Percentiles rank a stretch among this genome's conserved stretches.
Conservation (phyloP, 37 sponge, comb jelly and placozoan species). For the Cladorhizidae sp. region DNA sequence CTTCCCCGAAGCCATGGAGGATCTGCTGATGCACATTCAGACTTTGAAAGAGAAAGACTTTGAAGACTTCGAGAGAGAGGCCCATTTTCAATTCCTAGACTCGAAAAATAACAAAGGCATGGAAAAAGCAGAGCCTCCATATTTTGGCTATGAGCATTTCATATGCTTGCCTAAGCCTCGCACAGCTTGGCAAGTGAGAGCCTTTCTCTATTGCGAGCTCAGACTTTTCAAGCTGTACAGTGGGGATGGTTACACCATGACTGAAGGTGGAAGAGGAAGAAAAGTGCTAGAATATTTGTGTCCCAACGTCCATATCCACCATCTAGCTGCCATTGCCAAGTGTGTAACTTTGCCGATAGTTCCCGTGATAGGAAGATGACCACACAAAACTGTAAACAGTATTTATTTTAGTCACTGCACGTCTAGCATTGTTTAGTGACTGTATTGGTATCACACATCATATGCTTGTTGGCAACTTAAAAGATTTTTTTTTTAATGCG, state of each 20-base stretch:
- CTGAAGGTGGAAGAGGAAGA: not conserved
- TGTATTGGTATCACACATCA: too few relatives aligned
- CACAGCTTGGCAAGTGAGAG: constrained; percentile 63
- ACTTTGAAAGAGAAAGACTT: not conserved
- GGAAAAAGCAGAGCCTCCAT: constrained; percentile 14
- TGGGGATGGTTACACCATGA: constrained; percentile 63
- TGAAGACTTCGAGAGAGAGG: constrained; percentile 46
- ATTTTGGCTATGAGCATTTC: constrained; percentile 48
- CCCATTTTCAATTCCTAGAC: constrained; percentile 51
- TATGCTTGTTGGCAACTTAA: too few relatives aligned
- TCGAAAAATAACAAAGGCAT: constrained; percentile 11
- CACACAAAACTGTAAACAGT: too few relatives aligned
- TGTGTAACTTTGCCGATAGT: constrained; percentile 2
- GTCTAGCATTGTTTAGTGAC: too few relatives aligned
- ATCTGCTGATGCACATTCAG: constrained; percentile 10
- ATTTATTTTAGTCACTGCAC: too few relatives aligned
- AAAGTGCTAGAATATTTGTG: constrained; percentile 24
- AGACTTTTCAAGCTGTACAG: constrained; percentile 57
- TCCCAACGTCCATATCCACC: constrained; percentile 10
- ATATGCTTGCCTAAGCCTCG: constrained; percentile 31
- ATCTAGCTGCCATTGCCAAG: constrained; percentile 19
- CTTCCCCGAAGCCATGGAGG: constrained; percentile 42
- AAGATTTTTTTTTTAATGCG: too few relatives aligned
- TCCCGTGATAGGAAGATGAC: too few relatives aligned
- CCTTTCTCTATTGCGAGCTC: constrained; percentile 72